These are phyloP conservation scores for Podarcis cretensis DNA, from an alignment of 2,113 vertebrate genomes.

Conservation along the genomic window DNA sequence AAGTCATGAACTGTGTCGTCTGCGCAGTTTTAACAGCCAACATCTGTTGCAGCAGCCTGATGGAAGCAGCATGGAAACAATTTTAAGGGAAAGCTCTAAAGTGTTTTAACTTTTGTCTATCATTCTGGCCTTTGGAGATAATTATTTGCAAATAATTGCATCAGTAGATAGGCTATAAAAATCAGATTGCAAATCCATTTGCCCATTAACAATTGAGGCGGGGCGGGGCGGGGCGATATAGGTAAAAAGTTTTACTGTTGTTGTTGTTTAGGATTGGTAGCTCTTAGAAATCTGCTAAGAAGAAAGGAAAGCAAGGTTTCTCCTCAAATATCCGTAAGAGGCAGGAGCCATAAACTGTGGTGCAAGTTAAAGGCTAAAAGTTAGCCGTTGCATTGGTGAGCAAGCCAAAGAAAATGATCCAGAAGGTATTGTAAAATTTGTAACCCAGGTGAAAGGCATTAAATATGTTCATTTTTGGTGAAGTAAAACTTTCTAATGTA, in stretches of 20 bases:
- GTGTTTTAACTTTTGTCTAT: slow-evolving; percentile 58
- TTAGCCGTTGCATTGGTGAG: slow-evolving; percentile 70
- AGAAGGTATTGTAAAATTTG: slow-evolving; percentile 82
- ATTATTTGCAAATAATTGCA: slow-evolving; percentile 70
- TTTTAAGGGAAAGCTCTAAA: slow-evolving; percentile 56
- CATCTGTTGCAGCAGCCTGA: slow-evolving; percentile 84
- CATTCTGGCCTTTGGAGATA: slow-evolving; percentile 56
- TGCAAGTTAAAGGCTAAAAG: slow-evolving; percentile 71
- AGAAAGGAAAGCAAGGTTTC: slow-evolving; percentile 77
- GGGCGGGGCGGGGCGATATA: slow-evolving; percentile 57
- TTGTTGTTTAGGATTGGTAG: slow-evolving; percentile 72
- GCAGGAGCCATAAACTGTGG: slow-evolving; percentile 61
- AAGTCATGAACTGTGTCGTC: slow-evolving; percentile 87
- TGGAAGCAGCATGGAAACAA: slow-evolving; percentile 74
- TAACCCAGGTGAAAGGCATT: slow-evolving; percentile 82
- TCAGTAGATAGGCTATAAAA: slow-evolving; percentile 63
- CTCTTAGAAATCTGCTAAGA: slow-evolving; percentile 76
- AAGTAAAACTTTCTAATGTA: slow-evolving; percentile 73
- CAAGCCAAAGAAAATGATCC: slow-evolving; percentile 79
- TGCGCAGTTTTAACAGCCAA: slow-evolving; percentile 81
- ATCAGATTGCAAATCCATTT: slow-evolving; percentile 3
- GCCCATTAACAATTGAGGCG: neutral
- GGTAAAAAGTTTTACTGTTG: slow-evolving; percentile 63
- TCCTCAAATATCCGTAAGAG: slow-evolving; percentile 68
- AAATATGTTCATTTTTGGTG: slow-evolving; percentile 72